Evolutionary conservation across 1,140 invertebrate genomes (phyloP).

Genomic region (Rhagoletis pomonella): DNA sequence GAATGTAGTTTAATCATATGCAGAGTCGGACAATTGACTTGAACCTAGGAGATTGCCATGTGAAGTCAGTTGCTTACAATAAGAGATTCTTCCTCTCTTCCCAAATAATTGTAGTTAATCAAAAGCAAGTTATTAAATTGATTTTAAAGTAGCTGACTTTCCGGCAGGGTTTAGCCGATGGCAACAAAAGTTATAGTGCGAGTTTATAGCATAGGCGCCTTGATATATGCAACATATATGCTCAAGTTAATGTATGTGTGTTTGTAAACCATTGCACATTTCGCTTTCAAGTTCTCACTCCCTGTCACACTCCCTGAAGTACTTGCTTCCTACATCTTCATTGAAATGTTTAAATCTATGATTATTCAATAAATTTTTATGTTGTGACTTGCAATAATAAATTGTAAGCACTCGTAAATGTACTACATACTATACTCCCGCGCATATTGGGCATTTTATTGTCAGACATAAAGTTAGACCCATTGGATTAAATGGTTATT

Average conservation of each 20-base stretch:
- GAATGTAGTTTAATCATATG: no score
- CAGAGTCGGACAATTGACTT: no score
- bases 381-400: conserved; percentile 31
- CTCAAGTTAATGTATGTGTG: no score
- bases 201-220: no score
- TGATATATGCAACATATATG: conserved; percentile 21
- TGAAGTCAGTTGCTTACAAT: no score
- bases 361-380: conserved; percentile 24
- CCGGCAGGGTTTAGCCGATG: no score
- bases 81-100: no score
- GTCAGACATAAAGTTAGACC: conserved; percentile 1
- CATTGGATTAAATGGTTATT: conserved; percentile 42
- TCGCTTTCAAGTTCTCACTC: neutral
- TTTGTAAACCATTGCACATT: neutral
- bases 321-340: neutral
- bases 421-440: neutral
- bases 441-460: neutral
- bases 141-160: no score
- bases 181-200: neutral
- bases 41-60: no score
- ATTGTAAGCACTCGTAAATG: neutral
- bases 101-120: no score
- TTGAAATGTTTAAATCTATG: neutral
- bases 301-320: no score
- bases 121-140: no score